Base-by-base conservation (phyloP, 2,113 vertebrate genomes). In the Nothocercus nigrocapillus region DNA sequence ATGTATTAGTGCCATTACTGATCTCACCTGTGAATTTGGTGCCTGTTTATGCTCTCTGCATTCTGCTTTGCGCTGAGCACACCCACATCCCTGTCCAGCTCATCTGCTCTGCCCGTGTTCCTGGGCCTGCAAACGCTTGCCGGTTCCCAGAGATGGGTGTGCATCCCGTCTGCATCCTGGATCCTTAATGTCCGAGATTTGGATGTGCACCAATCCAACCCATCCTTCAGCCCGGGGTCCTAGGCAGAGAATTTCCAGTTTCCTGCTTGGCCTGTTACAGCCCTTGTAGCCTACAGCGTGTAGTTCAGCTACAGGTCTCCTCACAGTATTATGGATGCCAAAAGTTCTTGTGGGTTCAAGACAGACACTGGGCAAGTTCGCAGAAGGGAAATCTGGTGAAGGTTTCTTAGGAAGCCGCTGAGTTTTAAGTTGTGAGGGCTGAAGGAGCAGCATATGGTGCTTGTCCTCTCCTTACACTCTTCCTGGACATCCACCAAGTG, bases 321-420 rank as follows among this genome's bases (percentile, higher is more conserved):
- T 6, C 6, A 12, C 0, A 0, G 77, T 22, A 47, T 8, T 17
- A 25, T 0, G 0, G 42, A 27, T 51, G 16, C 8, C 13, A 45
- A 54, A 89, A 67, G 8, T 38, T 51, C 51, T 20, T 8, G 36
- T 63, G 42, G 13, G 21, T 51, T 81, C 32, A 38, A 74, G 34
- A 2, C 3, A 13, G 58, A 82, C 13, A 34, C 5, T 74, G 30
- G 21, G 27, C 4, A 59, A 62, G 9, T 59, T 88, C 13, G 18
- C 1, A 63, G 36, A 85, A 62, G 38, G 75, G 85, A 64, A 56
- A 63, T 8, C 7, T 32, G 25, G 24, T n/a, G 7, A 45, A 83
- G 17, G 4, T 8, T 83, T 34, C 8, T 73, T 38, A 80, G 34
- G 22, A 88, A 85, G 9, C 17, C 13, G 68, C 58, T 64, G 9